phyloP scores from a whole-genome alignment of 2,113 vertebrate species.

The Brachypodius melanocephalos region DNA sequence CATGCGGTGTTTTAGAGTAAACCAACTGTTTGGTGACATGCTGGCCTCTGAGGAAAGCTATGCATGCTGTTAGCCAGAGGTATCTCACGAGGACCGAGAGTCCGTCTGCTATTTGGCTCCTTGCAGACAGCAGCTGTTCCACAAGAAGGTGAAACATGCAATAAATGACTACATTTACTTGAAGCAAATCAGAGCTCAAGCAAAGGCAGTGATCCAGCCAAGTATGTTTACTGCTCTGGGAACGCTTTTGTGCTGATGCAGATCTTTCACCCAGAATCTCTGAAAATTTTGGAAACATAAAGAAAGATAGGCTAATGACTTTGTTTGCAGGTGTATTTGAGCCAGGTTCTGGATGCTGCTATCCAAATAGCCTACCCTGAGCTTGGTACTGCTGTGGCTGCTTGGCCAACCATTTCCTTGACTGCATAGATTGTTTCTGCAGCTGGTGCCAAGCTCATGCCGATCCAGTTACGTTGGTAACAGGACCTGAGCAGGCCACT shows the following conservation, averaged over 20 bases:
- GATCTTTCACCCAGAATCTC: background rate
- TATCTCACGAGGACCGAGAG: conserved; percentile 20
- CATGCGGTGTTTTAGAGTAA: background rate
- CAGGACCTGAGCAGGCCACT: background rate
- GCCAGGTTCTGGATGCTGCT: background rate
- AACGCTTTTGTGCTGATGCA: conserved; percentile 28
- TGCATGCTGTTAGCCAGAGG: conserved; percentile 10
- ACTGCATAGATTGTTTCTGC: background rate
- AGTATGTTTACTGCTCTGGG: conserved; percentile 15
- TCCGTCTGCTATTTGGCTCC: conserved; percentile 46
- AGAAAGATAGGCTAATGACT: background rate
- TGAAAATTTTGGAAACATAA: background rate
- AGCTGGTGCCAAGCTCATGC: background rate
- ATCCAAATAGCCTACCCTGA: background rate
- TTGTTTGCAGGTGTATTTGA: background rate
- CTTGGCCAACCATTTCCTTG: background rate
- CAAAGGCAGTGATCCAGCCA: conserved; percentile 21
- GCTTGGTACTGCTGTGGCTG: background rate
- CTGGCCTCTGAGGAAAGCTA: conserved; percentile 41
- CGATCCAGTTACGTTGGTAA: background rate
- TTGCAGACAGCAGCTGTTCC: conserved; percentile 52
- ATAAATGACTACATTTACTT: conserved; percentile 39
- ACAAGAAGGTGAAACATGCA: conserved; percentile 39
- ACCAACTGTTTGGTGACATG: conserved; percentile 39
- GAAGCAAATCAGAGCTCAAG: conserved; percentile 30